Base-by-base conservation (phyloP, 2,888 invertebrate species). In the Cartodere bifasciata region DNA sequence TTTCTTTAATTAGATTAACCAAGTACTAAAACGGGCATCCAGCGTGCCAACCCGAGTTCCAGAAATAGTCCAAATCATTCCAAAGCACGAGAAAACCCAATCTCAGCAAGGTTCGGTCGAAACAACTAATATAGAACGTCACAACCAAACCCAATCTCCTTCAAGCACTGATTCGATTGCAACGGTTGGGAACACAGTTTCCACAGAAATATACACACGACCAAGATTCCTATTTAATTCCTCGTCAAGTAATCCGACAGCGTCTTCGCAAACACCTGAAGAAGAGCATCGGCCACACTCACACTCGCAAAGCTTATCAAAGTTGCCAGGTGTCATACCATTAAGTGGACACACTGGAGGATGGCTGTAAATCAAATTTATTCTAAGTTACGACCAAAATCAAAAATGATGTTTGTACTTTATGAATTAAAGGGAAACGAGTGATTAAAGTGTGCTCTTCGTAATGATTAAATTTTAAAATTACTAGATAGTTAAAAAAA, bases 341-440 rank as follows among this genome's bases (percentile, higher is more conserved):
- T 67, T 80, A 47, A 74, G 75, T 58, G 79, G 78, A 2, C 78
- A 78, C 60, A 75, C 73, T 56, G 70, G 72, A 50, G 79, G 78
- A 43, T 79, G 79, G 80, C 71, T 60, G 43, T 59, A 58, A 35
- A 27, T 16, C n/a, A 20, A 9, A 9, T 20, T 20, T 20, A 20
- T 20, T n/a, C n/a, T n/a, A n/a, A n/a, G n/a, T n/a, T n/a, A n/a
- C n/a, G n/a, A n/a, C n/a, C n/a, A n/a, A n/a, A n/a, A n/a, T n/a
- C n/a, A n/a, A n/a, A n/a, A n/a, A n/a, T n/a, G n/a, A n/a, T n/a
- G n/a, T n/a, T n/a, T n/a, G n/a, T n/a, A n/a, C n/a, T n/a, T n/a
- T n/a, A n/a, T n/a, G n/a, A n/a, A n/a, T n/a, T n/a, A n/a, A n/a
- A n/a, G n/a, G n/a, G n/a, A n/a, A n/a, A n/a, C n/a, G n/a, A n/a